Percentiles rank a stretch among this genome's conserved stretches.
Conservation (phyloP, 35 echinoderm and acorn worm species). For the Chiridota heheva region DNA sequence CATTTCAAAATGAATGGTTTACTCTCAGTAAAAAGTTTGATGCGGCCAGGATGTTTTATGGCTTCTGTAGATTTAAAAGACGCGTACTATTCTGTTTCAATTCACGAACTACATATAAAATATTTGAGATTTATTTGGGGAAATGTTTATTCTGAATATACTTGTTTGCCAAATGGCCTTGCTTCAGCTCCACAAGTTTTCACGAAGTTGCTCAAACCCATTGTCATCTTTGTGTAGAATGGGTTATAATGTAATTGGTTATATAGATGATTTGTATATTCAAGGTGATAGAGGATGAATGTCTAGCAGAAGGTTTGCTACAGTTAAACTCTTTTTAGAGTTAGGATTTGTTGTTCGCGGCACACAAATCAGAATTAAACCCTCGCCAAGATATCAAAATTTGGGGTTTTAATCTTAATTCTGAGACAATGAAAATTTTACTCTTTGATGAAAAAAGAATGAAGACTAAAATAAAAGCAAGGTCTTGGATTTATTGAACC, state of each 20-base stretch:
- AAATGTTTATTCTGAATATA: conserved; percentile 42
- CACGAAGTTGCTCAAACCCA: conserved; percentile 59
- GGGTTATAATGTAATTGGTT: conserved; percentile 10
- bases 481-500: conserved; percentile 19
- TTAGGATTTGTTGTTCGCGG: conserved; percentile 42
- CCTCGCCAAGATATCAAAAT: conserved; percentile 23
- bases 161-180: conserved; percentile 45
- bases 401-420: conserved; percentile 52
- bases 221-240: conserved; percentile 2
- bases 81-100: conserved; percentile 43
- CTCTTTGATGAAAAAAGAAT: conserved; percentile 24
- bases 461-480: conserved; percentile 10
- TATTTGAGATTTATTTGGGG: conserved; percentile 58
- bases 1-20: conserved; percentile 82
- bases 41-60: conserved; percentile 56
- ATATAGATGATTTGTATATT: conserved; percentile 49
- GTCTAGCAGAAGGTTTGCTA: neutral
- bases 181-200: conserved; percentile 28
- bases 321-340: conserved; percentile 22
- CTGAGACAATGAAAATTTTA: conserved; percentile 10
- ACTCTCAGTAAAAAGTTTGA: conserved; percentile 31
- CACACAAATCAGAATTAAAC: conserved; percentile 32
- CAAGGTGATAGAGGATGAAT: conserved; percentile 29
- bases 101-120: conserved; percentile 38
- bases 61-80: conserved; percentile 67